A percentile compares a stretch with the other conserved stretches of the same genome.
phyloP scores from a whole-genome alignment of 30 jellyfish, hydroid and myxozoan species.

The Sanderia malayensis region DNA sequence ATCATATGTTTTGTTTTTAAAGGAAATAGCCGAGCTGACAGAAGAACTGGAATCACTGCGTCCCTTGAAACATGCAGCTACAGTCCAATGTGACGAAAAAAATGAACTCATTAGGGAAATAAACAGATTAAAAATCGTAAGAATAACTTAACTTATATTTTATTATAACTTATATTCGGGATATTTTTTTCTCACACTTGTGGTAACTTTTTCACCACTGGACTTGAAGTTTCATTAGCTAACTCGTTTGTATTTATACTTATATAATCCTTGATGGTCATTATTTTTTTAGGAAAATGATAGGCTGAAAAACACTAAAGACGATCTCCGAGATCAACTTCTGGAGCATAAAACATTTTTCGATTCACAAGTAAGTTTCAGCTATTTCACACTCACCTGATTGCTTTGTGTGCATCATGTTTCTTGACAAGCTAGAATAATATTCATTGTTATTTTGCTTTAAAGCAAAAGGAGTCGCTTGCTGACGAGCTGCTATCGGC shows the following conservation, averaged over 20 bases:
- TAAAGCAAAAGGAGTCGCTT: slow-evolving; percentile 78
- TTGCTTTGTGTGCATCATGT: too few relatives aligned
- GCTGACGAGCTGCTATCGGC: slow-evolving; percentile 94
- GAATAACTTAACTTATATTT: neutral
- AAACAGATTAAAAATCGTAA: slow-evolving; percentile 50
- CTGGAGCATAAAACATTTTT: slow-evolving; percentile 60
- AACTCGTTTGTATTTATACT: too few relatives aligned
- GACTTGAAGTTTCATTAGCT: too few relatives aligned
- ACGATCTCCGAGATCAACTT: slow-evolving; percentile 81
- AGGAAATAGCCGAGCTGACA: slow-evolving; percentile 74
- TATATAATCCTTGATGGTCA: too few relatives aligned
- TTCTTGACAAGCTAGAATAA: too few relatives aligned
- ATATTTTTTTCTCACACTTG: too few relatives aligned
- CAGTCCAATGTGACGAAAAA: slow-evolving; percentile 70
- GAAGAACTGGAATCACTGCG: slow-evolving; percentile 75
- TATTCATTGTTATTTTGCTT: too few relatives aligned
- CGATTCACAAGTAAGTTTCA: slow-evolving; percentile 45
- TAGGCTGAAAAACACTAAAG: slow-evolving; percentile 70
- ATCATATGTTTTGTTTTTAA: slow-evolving; percentile 21
- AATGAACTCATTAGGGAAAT: slow-evolving; percentile 78
- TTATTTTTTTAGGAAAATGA: slow-evolving; percentile 85
- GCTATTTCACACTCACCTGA: slow-evolving; percentile 4
- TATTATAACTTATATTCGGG: too few relatives aligned
- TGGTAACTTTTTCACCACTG: too few relatives aligned
- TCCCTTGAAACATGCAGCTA: slow-evolving; percentile 55